A percentile compares a stretch with the other conserved stretches of the same genome.
Evolutionary conservation across 1,140 invertebrate genomes (phyloP).

Genomic region (Zaprionus ghesquierei): DNA sequence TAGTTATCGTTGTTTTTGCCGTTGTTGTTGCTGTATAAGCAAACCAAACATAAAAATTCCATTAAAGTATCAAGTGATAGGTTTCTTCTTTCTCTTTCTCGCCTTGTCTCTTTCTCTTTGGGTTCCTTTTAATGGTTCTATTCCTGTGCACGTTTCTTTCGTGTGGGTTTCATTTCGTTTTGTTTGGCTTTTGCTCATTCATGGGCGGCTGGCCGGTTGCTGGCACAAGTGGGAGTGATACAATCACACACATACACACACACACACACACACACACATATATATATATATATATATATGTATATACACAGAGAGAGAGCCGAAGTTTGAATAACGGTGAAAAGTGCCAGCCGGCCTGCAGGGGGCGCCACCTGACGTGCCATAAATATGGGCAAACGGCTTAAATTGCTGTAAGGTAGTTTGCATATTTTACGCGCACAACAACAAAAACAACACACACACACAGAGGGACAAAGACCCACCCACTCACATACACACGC

Average conservation of each 20-base stretch:
- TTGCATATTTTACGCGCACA: slow-evolving; percentile 50
- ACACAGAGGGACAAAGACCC: background rate
- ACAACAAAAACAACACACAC: slow-evolving; percentile 24
- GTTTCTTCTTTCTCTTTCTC: slow-evolving; percentile 17
- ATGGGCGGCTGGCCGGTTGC: too few relatives aligned
- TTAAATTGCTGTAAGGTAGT: slow-evolving; percentile 59
- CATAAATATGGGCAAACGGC: slow-evolving; percentile 43
- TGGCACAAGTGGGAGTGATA: slow-evolving; percentile 13
- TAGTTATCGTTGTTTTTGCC: slow-evolving; percentile 13
- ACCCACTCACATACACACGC: background rate
- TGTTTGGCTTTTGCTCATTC: slow-evolving; percentile 5
- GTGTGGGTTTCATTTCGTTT: background rate
- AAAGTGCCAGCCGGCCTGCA: slow-evolving; percentile 31
- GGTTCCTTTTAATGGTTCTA: slow-evolving; percentile 18
- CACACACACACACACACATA: background rate
- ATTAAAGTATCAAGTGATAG: slow-evolving; percentile 73
- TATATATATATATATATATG: too few relatives aligned
- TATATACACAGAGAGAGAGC: too few relatives aligned
- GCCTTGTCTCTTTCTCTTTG: background rate
- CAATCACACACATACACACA: background rate
- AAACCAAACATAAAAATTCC: slow-evolving; percentile 62
- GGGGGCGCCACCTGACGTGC: slow-evolving; percentile 42
- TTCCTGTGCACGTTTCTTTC: slow-evolving; percentile 1
- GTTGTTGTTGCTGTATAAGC: slow-evolving; percentile 21
- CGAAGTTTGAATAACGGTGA: slow-evolving; percentile 23